A percentile compares a stretch with the other conserved stretches of the same genome.
These are phyloP conservation scores for Epicampocera succincta DNA, from an alignment of 2,888 invertebrate species.

Conservation along the genomic window DNA sequence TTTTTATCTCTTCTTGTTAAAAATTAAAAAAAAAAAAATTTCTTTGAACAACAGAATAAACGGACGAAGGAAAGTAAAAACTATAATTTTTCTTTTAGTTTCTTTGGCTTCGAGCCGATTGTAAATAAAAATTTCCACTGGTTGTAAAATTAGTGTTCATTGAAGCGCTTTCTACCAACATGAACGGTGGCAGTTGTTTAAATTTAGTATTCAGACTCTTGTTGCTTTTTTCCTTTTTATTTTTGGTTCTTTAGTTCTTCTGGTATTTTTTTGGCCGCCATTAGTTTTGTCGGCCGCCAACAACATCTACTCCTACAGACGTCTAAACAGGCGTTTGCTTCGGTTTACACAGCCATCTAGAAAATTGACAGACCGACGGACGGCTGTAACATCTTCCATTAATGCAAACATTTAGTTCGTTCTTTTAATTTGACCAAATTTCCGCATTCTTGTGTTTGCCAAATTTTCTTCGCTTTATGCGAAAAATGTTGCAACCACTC, in stretches of 20 bases:
- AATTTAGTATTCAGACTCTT: constrained; percentile 24
- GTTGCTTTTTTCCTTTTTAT: too few species aligned
- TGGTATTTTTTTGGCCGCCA: constrained; percentile 1
- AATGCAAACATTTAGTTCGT: constrained; percentile 42
- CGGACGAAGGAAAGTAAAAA: constrained; percentile 35
- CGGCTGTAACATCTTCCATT: constrained; percentile 45
- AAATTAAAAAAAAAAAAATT: constrained; percentile 24
- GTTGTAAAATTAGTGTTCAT: constrained; percentile 59
- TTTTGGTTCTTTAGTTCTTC: not conserved
- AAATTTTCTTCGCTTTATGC: constrained; percentile 36
- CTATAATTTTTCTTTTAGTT: constrained; percentile 10
- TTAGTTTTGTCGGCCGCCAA: constrained; percentile 44
- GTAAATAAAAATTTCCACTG: constrained; percentile 13
- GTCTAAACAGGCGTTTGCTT: constrained; percentile 6
- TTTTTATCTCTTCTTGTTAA: constrained; percentile 14
- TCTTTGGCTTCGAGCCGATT: not conserved
- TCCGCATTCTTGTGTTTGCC: constrained; percentile 66
- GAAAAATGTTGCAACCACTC: not conserved
- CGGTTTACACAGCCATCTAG: not conserved
- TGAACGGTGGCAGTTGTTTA: constrained; percentile 43
- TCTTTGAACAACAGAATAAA: not conserved
- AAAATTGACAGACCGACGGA: not conserved
- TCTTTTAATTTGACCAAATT: constrained; percentile 63
- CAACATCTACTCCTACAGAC: constrained; percentile 35
- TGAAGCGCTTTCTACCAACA: constrained; percentile 54